phyloP scores from a whole-genome alignment of 2,888 invertebrate species.

The Dysmachus trigonus region DNA sequence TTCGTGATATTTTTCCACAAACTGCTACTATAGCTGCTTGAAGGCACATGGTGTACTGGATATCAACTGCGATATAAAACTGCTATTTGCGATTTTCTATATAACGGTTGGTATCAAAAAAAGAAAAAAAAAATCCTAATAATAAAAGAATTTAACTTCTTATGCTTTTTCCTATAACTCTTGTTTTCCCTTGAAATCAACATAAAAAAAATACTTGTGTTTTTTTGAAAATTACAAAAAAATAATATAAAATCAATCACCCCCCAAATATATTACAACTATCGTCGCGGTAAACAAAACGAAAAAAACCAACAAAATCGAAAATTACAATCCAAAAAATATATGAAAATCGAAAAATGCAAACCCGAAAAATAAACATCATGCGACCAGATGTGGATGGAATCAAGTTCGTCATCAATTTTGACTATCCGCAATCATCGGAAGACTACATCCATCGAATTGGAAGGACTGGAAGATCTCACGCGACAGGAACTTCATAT shows the following conservation, averaged over 20 bases:
- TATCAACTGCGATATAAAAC: conserved; percentile 19
- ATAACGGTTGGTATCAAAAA: conserved; percentile 5
- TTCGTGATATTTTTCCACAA: neutral
- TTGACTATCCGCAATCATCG: conserved; percentile 93
- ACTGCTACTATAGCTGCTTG: conserved; percentile 37
- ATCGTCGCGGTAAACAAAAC: neutral
- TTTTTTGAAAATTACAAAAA: neutral
- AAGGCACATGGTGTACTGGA: neutral
- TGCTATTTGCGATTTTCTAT: neutral
- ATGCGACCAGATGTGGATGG: conserved; percentile 86
- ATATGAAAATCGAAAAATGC: neutral
- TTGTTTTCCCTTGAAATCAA: neutral
- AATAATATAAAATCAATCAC: neutral
- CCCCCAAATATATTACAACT: neutral
- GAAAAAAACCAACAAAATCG: neutral
- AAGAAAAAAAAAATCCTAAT: too few relatives aligned
- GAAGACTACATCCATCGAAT: conserved; percentile 97
- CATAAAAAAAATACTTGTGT: neutral
- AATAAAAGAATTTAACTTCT: conserved; percentile 15
- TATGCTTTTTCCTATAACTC: neutral
- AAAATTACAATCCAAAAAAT: neutral
- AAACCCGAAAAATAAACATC: neutral
- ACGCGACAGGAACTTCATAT: conserved; percentile 90
- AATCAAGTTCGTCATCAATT: conserved; percentile 95
- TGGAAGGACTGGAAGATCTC: conserved; percentile 89